Evolutionary conservation across 2,888 invertebrate genomes (phyloP).

Genomic region (Trachelus tabidus): DNA sequence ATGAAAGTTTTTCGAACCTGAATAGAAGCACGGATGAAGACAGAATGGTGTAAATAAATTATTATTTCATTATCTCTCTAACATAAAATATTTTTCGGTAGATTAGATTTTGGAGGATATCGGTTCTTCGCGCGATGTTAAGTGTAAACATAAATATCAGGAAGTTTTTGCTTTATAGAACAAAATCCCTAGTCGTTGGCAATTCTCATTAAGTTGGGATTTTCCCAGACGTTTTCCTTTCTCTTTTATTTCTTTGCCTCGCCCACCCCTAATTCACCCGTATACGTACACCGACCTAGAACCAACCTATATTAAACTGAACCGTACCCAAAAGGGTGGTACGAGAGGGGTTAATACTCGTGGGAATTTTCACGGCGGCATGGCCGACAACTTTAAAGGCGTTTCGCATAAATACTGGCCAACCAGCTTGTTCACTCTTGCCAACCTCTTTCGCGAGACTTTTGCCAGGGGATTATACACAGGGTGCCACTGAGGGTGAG

Average conservation of each 20-base stretch:
- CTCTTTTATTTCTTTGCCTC: not conserved
- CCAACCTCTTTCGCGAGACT: not conserved
- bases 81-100: too few species aligned
- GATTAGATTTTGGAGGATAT: too few species aligned
- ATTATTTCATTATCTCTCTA: too few species aligned
- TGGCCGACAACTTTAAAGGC: not conserved
- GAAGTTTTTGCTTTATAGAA: not conserved
- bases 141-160: not conserved
- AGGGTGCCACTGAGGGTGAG: not conserved
- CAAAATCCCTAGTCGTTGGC: not conserved
- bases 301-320: not conserved
- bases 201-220: not conserved
- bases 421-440: not conserved
- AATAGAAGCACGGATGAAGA: too few species aligned
- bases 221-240: not conserved
- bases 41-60: too few species aligned
- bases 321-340: constrained; percentile 9
- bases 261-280: not conserved
- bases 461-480: not conserved
- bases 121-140: not conserved
- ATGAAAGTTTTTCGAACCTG: too few species aligned
- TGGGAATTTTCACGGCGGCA: not conserved
- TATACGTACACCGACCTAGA: not conserved
- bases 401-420: not conserved
- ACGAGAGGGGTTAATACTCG: not conserved